A percentile compares a stretch with the other conserved stretches of the same genome.
Evolutionary conservation across 2,888 invertebrate genomes (phyloP).

Genomic region (Ennomos fuscantarius): DNA sequence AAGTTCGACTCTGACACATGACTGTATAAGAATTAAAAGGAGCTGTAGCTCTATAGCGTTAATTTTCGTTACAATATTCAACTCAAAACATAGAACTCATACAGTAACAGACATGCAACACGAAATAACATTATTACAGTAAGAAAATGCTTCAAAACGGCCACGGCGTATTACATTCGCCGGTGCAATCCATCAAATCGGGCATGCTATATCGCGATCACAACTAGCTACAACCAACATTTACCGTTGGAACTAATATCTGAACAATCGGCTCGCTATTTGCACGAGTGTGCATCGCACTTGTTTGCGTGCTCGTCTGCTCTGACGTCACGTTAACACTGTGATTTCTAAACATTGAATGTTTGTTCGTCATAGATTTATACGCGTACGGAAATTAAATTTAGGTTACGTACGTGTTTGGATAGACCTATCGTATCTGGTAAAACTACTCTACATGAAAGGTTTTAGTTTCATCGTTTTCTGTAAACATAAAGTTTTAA

Average conservation of each 20-base stretch:
- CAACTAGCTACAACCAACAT: constrained; percentile 55
- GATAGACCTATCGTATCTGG: constrained; percentile 10
- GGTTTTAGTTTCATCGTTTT: constrained; percentile 9
- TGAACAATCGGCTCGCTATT: constrained; percentile 63
- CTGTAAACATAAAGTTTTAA: neutral
- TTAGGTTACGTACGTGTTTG: constrained; percentile 20
- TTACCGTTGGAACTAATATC: constrained; percentile 71
- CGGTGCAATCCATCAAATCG: constrained; percentile 65
- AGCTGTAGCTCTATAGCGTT: neutral
- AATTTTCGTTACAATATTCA: neutral
- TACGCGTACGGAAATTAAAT: constrained; percentile 38
- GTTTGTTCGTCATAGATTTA: constrained; percentile 44
- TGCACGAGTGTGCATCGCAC: constrained; percentile 51
- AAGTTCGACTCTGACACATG: constrained; percentile 5
- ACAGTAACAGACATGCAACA: constrained; percentile 17
- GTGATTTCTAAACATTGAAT: constrained; percentile 55
- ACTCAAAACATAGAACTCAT: neutral
- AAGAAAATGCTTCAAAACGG: constrained; percentile 37
- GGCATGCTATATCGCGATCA: constrained; percentile 67
- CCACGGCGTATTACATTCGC: constrained; percentile 55
- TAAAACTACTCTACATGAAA: constrained; percentile 5
- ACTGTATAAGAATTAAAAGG: too few species aligned
- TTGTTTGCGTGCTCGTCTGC: constrained; percentile 55
- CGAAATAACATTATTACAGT: constrained; percentile 34
- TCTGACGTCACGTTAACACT: constrained; percentile 48